Percentiles rank a stretch among this genome's conserved stretches.
Conservation (phyloP, 2,888 invertebrate species). For the Andricus curvator region DNA sequence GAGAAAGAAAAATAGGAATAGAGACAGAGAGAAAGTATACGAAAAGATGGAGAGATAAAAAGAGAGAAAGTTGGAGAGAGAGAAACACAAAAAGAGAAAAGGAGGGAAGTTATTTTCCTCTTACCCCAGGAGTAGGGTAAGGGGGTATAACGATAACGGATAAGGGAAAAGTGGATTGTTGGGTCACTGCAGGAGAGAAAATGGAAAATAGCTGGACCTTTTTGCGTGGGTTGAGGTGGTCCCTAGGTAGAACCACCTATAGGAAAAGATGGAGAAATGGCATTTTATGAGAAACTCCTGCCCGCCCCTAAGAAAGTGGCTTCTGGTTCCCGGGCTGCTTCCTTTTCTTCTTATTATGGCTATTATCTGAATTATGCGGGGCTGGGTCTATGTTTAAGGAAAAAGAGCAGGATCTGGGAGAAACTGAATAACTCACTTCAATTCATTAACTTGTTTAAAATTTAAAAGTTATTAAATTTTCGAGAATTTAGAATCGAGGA, state of each 20-base stretch:
- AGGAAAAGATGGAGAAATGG: constrained; percentile 41
- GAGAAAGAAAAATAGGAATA: constrained; percentile 38
- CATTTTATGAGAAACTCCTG: constrained; percentile 33
- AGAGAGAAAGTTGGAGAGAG: constrained; percentile 4
- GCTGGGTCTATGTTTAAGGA: constrained; percentile 18
- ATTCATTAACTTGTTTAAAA: constrained; percentile 49
- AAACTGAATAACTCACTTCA: neutral
- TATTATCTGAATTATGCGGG: constrained; percentile 48
- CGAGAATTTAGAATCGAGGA: too few species aligned
- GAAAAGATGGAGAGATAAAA: constrained; percentile 12
- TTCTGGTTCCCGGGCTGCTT: neutral
- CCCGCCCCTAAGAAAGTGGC: neutral
- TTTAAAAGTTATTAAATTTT: neutral
- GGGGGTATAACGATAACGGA: neutral
- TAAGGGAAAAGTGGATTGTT: constrained; percentile 26
- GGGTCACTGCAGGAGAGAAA: constrained; percentile 39
- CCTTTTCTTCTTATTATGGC: constrained; percentile 19
- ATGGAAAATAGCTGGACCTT: constrained; percentile 33
- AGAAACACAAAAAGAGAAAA: neutral
- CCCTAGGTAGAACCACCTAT: constrained; percentile 41
- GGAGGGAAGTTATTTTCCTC: neutral
- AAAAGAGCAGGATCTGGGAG: neutral
- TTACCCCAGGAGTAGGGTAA: neutral
- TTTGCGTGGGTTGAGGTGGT: constrained; percentile 34
- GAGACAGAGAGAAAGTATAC: constrained; percentile 26